Conservation (phyloP, 2,888 invertebrate species). For the Meiosimyza platycephala region DNA sequence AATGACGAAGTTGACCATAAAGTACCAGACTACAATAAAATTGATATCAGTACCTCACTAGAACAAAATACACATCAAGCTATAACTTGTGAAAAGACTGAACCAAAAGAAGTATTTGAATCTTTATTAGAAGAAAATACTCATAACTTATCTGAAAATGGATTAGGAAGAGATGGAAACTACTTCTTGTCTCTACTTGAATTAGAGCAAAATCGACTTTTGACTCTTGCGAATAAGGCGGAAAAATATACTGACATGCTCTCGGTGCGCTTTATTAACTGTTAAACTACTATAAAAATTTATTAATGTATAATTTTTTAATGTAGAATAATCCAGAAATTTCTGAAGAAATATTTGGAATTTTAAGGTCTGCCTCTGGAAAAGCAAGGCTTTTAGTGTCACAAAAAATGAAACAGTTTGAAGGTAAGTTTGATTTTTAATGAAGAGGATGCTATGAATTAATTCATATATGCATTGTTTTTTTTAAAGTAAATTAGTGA, state of each 20-base stretch:
- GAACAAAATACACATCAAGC: not conserved
- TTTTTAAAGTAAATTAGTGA: no score
- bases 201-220: conserved; percentile 77
- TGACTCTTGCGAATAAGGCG: conserved; percentile 75
- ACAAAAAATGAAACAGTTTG: conserved; percentile 96
- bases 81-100: not conserved
- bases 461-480: no score
- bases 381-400: conserved; percentile 89
- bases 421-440: conserved; percentile 70
- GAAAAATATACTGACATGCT: conserved; percentile 77
- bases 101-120: not conserved
- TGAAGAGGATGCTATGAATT: no score
- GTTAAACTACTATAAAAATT: not conserved
- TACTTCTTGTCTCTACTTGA: conserved; percentile 82
- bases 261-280: conserved; percentile 58
- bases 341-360: conserved; percentile 84
- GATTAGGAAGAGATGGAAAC: conserved; percentile 72
- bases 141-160: not conserved
- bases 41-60: not conserved
- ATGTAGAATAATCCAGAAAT: conserved; percentile 68
- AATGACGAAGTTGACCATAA: conserved; percentile 25
- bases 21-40: conserved; percentile 1
- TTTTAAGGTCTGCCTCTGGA: conserved; percentile 87
- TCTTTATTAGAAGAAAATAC: not conserved
- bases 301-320: conserved; percentile 28